Evolutionary conservation across 2,888 invertebrate genomes (phyloP), one percentile per base, ranked within the genome.

Genomic region (Drosophila suboccidentalis): DNA sequence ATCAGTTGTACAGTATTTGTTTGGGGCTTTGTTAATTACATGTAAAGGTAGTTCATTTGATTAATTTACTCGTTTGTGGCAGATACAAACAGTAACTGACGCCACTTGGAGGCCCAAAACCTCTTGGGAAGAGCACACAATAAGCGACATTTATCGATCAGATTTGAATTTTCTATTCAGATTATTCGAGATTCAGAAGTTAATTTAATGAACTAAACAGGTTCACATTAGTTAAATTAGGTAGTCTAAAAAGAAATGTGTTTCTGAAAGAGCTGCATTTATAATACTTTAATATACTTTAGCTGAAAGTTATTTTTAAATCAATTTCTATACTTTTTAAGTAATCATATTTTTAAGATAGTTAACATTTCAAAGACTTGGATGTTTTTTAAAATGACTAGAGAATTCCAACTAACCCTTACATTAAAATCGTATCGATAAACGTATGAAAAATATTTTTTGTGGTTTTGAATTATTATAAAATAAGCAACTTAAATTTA

Each of bases 1-100:
- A 11, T 34, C 17, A 38, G 6, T n/a, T 54, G n/a, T 11, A 46
- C 43, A 46, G 22, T 49, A 46, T 51, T 61, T 63, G 36, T 57
- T 63, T 53, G 59, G 57, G 39, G n/a, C 46, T 44, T 59, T 73
- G 80, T 90, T 84, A 84, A 90, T 90, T 90, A 86, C 67, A 78
- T 81, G 82, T 50, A 43, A 53, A 55, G 60, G 38, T 61, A 70
- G 71, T 75, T 75, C 57, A 75, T 75, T 75, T 80, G 76, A 75
- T 75, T 75, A 75, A 75, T 80, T 63, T 49, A 75, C 76, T 75
- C 49, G 50, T 50, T 57, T 80, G 43, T 38, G 47, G 54, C 70
- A 55, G 58, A 47, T 65, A 65, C 43, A 46, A 55, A 51, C 47
- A 15, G 57, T 32, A 44, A 39, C 39, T 46, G 50, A 44, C 43